phyloP scores from a whole-genome alignment of 2,113 vertebrate species.

The Chloropsis hardwickii region DNA sequence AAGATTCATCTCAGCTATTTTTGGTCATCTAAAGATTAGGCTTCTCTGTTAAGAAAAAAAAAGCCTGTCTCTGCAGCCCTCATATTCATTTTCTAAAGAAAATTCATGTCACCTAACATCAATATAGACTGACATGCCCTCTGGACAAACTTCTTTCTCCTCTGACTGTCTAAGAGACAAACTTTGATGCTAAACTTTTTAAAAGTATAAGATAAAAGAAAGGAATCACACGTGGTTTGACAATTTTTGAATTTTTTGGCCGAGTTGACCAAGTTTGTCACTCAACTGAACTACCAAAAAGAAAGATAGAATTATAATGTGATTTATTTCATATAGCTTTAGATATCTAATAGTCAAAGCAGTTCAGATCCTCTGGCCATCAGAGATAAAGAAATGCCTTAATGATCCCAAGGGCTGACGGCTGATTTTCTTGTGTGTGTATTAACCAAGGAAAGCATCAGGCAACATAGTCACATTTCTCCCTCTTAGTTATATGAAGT shows the following conservation, averaged over 20 bases:
- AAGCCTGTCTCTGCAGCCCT: neutral
- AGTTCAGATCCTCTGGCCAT: neutral
- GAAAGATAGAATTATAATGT: neutral
- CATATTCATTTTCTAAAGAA: neutral
- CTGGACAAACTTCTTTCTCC: neutral
- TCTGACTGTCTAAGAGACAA: neutral
- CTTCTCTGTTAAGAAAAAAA: neutral
- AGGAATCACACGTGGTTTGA: accelerated
- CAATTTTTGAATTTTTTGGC: neutral
- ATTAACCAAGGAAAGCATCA: neutral
- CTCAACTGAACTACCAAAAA: neutral
- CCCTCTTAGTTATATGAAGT: neutral
- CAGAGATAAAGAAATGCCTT: neutral
- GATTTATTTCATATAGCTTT: neutral
- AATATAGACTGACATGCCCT: neutral
- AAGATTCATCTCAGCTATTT: slow-evolving; percentile 8
- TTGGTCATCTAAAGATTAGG: neutral
- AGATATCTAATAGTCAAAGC: neutral
- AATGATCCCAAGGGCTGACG: neutral
- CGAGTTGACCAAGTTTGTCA: neutral
- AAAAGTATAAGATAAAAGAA: neutral
- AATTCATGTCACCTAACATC: neutral
- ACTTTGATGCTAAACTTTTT: neutral
- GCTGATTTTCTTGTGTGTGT: neutral
- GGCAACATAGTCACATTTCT: neutral